Percentiles rank a stretch among this genome's conserved stretches.
These are phyloP conservation scores for Rhingia campestris DNA, from an alignment of 2,888 invertebrate genomes.

Conservation along the genomic window DNA sequence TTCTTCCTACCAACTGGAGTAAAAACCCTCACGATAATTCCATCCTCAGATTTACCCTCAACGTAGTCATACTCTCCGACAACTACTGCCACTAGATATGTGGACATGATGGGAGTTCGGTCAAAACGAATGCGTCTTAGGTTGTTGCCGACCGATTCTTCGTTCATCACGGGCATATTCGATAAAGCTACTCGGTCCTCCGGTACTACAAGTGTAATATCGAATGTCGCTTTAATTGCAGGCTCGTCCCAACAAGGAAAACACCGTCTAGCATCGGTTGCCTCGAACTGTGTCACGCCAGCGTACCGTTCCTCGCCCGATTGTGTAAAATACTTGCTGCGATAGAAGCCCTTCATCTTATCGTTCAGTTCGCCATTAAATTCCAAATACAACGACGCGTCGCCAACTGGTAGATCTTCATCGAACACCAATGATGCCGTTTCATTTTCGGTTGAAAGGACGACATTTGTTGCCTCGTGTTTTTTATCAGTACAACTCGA, in stretches of 20 bases:
- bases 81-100: constrained; percentile 96
- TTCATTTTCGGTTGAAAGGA: constrained; percentile 85
- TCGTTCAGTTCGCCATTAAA: constrained; percentile 95
- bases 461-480: constrained; percentile 77
- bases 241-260: constrained; percentile 99
- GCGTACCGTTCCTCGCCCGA: constrained; percentile 91
- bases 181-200: constrained; percentile 93
- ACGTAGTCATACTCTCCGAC: constrained; percentile 98
- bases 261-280: constrained; percentile 94
- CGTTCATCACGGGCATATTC: constrained; percentile 91
- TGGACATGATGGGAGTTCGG: constrained; percentile 96
- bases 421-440: constrained; percentile 87
- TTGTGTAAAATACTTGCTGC: constrained; percentile 91
- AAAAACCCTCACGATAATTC: constrained; percentile 91
- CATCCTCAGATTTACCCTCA: constrained; percentile 92
- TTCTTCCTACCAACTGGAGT: constrained; percentile 95
- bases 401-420: constrained; percentile 85
- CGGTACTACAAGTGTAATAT: constrained; percentile 92
- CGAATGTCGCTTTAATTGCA: constrained; percentile 96
- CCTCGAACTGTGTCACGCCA: constrained; percentile 96
- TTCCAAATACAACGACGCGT: constrained; percentile 85
- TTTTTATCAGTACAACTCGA: constrained; percentile 82
- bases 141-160: constrained; percentile 82
- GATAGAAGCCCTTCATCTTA: constrained; percentile 97
- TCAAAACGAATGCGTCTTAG: constrained; percentile 87